Evolutionary conservation across 2,888 invertebrate species (phyloP), one percentile per base, ranked within the genome.

Genomic region (Phrixothrix hirtus): DNA sequence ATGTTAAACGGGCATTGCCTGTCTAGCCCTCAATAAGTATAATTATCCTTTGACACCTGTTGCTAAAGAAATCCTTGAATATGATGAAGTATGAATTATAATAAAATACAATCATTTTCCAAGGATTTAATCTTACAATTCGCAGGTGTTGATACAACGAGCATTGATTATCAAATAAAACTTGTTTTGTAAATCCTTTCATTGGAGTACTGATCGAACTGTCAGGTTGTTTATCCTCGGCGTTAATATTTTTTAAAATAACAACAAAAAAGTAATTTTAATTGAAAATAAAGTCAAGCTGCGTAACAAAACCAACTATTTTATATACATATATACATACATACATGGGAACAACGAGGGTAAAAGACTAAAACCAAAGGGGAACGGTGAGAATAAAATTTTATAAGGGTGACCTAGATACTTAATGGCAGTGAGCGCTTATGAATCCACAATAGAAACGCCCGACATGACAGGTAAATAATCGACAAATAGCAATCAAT

Each of bases 401-500:
- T 52, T 46, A 44, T 34, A 14, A 42, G 46, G 46, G 45, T 36
- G 41, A 46, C 41, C 52, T 26, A 52, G 27, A 51, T 42, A 42
- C 36, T 42, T 26, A 41, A 42, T 46, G 17, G 30, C 26, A 6
- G 49, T 35, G 41, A 39, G 30, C 38, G 30, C 25, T 37, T 31
- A 34, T 21, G 26, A 9, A 15, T 35, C 21, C 27, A 48, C 50
- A 46, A 52, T 41, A 26, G 34, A 46, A 47, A 35, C 37, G 25
- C 29, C 43, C 27, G 30, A 27, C 37, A 43, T 53, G 47, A 27
- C 53, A 53, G 53, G 53, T 53, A 49, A 48, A 49, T 37, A 49
- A 49, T 49, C 37, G 42, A 44, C 42, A 48, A 54, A 48, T 39
- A 49, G 49, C 16, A 39, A 47, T 53, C 48, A 47, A 54, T 54